Conservation (phyloP, 2,888 invertebrate genomes). For the Volucella inanis region DNA sequence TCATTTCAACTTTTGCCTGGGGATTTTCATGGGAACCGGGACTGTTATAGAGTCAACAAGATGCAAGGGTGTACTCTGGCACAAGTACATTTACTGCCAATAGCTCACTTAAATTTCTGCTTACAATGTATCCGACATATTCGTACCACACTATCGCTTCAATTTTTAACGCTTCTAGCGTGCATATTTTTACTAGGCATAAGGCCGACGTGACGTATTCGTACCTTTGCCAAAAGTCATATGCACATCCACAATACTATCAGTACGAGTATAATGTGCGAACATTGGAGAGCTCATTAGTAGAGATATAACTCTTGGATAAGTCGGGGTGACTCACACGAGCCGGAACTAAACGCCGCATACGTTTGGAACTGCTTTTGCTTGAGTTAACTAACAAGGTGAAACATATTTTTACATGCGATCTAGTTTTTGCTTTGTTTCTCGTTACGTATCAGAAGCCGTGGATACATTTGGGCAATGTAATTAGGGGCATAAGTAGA, state of each 20-base stretch:
- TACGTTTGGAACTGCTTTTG: slow-evolving; percentile 76
- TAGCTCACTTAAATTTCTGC: slow-evolving; percentile 46
- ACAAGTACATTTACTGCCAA: slow-evolving; percentile 16
- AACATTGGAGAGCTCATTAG: slow-evolving; percentile 74
- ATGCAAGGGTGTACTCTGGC: slow-evolving; percentile 49
- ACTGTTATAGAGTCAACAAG: slow-evolving; percentile 60
- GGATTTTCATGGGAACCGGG: slow-evolving; percentile 65
- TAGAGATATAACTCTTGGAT: slow-evolving; percentile 38
- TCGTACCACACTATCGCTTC: slow-evolving; percentile 28
- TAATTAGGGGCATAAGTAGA: slow-evolving; percentile 68
- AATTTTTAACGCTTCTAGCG: slow-evolving; percentile 62
- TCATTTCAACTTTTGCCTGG: slow-evolving; percentile 35
- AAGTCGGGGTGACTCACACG: slow-evolving; percentile 41
- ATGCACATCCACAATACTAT: not conserved
- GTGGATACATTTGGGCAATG: slow-evolving; percentile 45
- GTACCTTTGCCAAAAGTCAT: slow-evolving; percentile 29
- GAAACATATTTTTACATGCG: slow-evolving; percentile 81
- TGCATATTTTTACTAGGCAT: slow-evolving; percentile 45
- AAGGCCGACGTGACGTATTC: slow-evolving; percentile 23
- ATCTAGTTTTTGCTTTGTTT: slow-evolving; percentile 77
- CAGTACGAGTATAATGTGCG: slow-evolving; percentile 44
- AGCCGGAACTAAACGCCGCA: slow-evolving; percentile 76
- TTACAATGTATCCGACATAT: slow-evolving; percentile 17
- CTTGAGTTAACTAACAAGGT: slow-evolving; percentile 81
- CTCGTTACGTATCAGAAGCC: slow-evolving; percentile 45